Base-by-base conservation (phyloP, 2,888 invertebrate species). In the Chirona hameri region DNA sequence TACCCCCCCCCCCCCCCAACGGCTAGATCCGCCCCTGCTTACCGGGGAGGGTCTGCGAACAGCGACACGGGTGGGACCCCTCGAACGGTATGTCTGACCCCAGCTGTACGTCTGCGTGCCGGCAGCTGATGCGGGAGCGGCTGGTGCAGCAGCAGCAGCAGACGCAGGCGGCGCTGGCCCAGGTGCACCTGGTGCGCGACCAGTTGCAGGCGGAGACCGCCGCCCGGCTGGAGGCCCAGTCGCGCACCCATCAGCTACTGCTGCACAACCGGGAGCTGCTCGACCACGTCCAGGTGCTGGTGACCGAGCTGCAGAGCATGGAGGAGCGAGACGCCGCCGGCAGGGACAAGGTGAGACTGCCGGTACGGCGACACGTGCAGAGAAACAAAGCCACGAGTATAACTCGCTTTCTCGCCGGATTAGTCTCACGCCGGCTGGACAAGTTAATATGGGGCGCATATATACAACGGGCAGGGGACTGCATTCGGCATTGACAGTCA, bases 131-230 rank as follows among this genome's bases (percentile, higher is more conserved):
- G 85, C 92, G 94, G 84, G 97, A 98, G 88, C 95, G 97, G 87
- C 90, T 98, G 85, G 97, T 98, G 87, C 97, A 98, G 88, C 97
- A 98, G 87, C 92, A 93, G 85, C 96, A 98, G 88, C 97, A 98
- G 88, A 98, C 97, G 0, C 94, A 96, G 85, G 97, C 98, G 31
- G 97, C 98, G 0, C 76, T 76, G 76, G 76, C 76, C 5, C 80
- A 80, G 80, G 92, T 96, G 82, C 92, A 95, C 87, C 89, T 97
- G 84, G 90, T 97, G 83, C 92, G 95, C 85, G 96, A 97, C 88
- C 97, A 97, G 88, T 91, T 97, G 82, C 93, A 94, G n/a, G 95
- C 95, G 9, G 97, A 97, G 89, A 95, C 95, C 79, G 93, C 95
- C 69, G 97, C 97, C 12, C 91, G 97, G 84, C 92, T 96, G 84